Conservation (phyloP, 1,140 invertebrate species). For the Eriosoma lanigerum region DNA sequence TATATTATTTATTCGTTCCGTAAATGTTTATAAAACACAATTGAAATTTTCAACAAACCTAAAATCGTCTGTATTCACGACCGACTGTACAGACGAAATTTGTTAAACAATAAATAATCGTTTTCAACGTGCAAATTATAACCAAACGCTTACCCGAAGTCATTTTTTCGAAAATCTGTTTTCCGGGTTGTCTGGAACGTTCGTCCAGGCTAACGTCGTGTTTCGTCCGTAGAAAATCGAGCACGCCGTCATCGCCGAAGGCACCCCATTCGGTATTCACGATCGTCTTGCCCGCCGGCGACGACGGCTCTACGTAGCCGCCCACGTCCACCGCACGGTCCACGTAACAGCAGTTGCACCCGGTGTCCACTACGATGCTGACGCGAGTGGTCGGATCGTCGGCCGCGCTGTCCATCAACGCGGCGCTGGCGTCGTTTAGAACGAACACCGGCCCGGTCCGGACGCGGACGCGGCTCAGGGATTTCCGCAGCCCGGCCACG, state of each 20-base stretch:
- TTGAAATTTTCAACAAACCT: no score
- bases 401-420: not conserved
- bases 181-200: not conserved
- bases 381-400: not conserved
- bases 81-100: no score
- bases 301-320: no score
- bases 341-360: constrained; percentile 7
- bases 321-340: no score
- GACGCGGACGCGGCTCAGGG: not conserved
- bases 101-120: no score
- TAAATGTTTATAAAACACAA: no score
- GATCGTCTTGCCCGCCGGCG: not conserved
- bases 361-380: not conserved
- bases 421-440: not conserved
- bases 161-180: constrained; percentile 14
- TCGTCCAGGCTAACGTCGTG: not conserved
- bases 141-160: constrained; percentile 10
- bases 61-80: no score
- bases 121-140: no score
- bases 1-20: no score
- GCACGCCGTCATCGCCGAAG: not conserved
- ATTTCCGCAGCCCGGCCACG: not conserved
- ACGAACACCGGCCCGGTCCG: not conserved
- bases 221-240: not conserved
- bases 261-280: not conserved